Evolutionary conservation across 2,888 invertebrate genomes (phyloP), one percentile per base, ranked within the genome.

Genomic region (Zaprionus bogoriensis): DNA sequence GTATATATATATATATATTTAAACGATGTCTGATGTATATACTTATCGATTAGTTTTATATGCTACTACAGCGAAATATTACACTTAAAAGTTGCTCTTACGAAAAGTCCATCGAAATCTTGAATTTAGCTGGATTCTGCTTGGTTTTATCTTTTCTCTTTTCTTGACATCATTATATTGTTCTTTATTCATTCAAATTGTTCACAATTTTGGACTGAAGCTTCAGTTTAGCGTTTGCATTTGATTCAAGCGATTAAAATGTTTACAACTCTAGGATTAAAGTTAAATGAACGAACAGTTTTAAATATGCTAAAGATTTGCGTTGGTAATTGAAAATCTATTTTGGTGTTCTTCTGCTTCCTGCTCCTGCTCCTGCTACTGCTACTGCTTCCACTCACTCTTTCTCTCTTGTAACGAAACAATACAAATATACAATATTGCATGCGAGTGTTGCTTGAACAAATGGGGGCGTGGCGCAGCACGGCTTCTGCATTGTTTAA

Each of bases 51-150:
- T 74, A 67, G 41, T 47, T 67, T 55, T 71, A 68, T 54, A 75
- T 65, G 73, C 62, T 76, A 71, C 64, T 81, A 81, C 60, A 74
- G 75, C 69, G 64, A 76, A 80, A 67, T 77, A 67, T 80, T 77
- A 77, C 77, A 77, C 64, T 73, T 75, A 65, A 71, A 74, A 71
- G 53, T 60, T 67, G 59, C 58, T 61, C 66, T 51, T 67, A 59
- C 55, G 62, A 48, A 72, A 68, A 73, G 47, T 72, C 23, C 30
- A 44, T 64, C 44, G 53, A 72, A 72, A 60, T 57, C 41, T 44
- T 20, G 30, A 55, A 41, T 53, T 69, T 70, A 36, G 53, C 51
- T 50, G 51, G 52, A 64, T 36, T 44, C 51, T 38, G 50, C 45
- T 55, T 57, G 36, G 52, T 44, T 55, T 27, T 7, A 36, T 59